These are phyloP conservation scores for Haemorhous mexicanus DNA, from an alignment of 2,113 vertebrate genomes.

Conservation along the genomic window DNA sequence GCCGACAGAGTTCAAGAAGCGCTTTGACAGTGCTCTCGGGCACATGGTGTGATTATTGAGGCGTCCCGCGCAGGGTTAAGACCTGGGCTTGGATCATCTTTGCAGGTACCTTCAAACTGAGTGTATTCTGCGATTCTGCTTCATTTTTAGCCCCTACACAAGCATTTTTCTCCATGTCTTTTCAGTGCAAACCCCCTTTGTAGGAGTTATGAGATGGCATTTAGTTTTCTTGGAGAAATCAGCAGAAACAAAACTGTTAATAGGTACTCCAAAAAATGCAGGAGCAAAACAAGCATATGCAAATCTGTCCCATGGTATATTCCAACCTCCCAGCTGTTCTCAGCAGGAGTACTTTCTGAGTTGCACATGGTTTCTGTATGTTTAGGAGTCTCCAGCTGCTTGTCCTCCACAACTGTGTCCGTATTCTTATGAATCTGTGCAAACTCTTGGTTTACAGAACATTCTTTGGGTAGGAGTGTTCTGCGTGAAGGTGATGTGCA, in stretches of 20 bases:
- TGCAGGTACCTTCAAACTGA: not conserved
- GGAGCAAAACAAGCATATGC: not conserved
- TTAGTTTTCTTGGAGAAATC: not conserved
- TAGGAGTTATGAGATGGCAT: not conserved
- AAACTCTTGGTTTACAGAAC: not conserved
- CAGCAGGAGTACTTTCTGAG: not conserved
- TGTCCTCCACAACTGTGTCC: not conserved
- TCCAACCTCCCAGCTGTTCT: not conserved
- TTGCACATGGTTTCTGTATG: not conserved
- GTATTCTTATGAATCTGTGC: not conserved
- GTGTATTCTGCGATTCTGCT: fast-evolving
- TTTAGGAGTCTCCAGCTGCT: not conserved
- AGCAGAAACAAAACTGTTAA: not conserved
- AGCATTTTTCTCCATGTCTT: not conserved
- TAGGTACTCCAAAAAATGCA: not conserved
- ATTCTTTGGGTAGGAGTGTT: not conserved
- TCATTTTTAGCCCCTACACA: not conserved
- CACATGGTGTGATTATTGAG: not conserved
- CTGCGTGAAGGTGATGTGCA: not conserved
- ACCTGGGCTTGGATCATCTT: not conserved
- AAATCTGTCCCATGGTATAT: not conserved
- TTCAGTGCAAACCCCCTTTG: not conserved
- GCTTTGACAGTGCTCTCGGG: not conserved
- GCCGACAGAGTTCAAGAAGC: not conserved
- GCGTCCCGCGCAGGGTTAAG: too few relatives aligned